Conservation (phyloP, 1,140 invertebrate species). For the Anoplolepis gracilipes region DNA sequence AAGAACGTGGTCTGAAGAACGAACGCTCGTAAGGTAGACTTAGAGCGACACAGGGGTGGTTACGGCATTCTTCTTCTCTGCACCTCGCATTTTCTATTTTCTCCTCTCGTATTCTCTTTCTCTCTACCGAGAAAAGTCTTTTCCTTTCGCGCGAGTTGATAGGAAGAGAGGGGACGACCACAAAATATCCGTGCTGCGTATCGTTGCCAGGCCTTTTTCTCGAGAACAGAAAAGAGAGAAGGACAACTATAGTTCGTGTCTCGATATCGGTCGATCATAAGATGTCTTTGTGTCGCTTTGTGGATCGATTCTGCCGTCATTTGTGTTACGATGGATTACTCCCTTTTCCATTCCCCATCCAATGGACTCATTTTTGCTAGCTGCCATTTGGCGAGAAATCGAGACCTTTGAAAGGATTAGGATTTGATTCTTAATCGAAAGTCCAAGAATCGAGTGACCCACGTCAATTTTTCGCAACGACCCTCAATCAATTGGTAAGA, state of each 20-base stretch:
- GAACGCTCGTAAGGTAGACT: constrained; percentile 14
- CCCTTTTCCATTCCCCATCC: constrained; percentile 13
- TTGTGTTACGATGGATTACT: constrained; percentile 51
- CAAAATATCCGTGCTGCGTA: constrained; percentile 57
- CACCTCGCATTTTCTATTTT: constrained; percentile 55
- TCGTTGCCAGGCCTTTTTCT: constrained; percentile 17
- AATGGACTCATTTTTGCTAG: constrained; percentile 34
- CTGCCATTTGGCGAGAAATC: background rate
- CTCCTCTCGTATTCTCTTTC: background rate
- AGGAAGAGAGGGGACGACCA: constrained; percentile 14
- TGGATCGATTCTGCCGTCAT: constrained; percentile 42
- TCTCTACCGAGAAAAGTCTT: constrained; percentile 12
- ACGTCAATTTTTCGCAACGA: constrained; percentile 26
- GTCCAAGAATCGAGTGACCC: constrained; percentile 2
- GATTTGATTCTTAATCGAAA: constrained; percentile 36
- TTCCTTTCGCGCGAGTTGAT: constrained; percentile 53
- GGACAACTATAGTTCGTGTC: constrained; percentile 27
- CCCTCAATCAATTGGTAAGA: background rate
- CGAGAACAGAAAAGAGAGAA: constrained; percentile 19
- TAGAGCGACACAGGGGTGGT: constrained; percentile 14
- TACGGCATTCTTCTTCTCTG: constrained; percentile 27
- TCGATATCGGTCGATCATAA: constrained; percentile 38
- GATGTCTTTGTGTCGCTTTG: constrained; percentile 45
- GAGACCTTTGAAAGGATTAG: constrained; percentile 16
- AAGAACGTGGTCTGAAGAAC: constrained; percentile 40